These are phyloP conservation scores for Phortica magna DNA, from an alignment of 2,888 invertebrate species.

Conservation along the genomic window DNA sequence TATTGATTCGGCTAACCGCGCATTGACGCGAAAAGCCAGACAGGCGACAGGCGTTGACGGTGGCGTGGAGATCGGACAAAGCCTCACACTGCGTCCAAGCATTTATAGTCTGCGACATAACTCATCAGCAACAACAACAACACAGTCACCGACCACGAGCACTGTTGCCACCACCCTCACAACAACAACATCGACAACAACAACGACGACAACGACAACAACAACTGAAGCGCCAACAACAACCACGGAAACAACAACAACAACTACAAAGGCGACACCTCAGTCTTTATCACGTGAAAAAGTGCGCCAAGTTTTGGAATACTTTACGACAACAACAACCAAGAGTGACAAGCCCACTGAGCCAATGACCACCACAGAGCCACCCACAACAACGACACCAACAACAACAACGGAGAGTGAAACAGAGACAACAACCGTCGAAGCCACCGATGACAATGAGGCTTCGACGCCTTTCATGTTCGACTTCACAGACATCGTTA, in stretches of 20 bases:
- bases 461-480: constrained; percentile 59
- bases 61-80: constrained; percentile 37
- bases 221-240: constrained; percentile 21
- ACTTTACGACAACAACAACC: constrained; percentile 24
- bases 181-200: constrained; percentile 2
- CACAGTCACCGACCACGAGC: constrained; percentile 15
- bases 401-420: neutral
- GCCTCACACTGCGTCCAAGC: constrained; percentile 47
- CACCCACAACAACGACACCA: constrained; percentile 14
- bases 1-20: neutral
- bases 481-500: constrained; percentile 53
- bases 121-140: neutral
- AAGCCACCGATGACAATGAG: constrained; percentile 36
- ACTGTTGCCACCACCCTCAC: constrained; percentile 6
- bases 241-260: neutral
- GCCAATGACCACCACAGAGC: constrained; percentile 39
- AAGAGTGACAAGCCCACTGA: constrained; percentile 35
- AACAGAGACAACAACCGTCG: constrained; percentile 30
- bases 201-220: constrained; percentile 23
- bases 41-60: neutral
- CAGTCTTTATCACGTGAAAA: neutral
- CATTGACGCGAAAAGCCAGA: constrained; percentile 20
- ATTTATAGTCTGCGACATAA: constrained; percentile 63
- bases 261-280: neutral
- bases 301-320: constrained; percentile 6